Evolutionary conservation across 2,888 invertebrate genomes (phyloP).

Genomic region (Apocheima hispidaria): DNA sequence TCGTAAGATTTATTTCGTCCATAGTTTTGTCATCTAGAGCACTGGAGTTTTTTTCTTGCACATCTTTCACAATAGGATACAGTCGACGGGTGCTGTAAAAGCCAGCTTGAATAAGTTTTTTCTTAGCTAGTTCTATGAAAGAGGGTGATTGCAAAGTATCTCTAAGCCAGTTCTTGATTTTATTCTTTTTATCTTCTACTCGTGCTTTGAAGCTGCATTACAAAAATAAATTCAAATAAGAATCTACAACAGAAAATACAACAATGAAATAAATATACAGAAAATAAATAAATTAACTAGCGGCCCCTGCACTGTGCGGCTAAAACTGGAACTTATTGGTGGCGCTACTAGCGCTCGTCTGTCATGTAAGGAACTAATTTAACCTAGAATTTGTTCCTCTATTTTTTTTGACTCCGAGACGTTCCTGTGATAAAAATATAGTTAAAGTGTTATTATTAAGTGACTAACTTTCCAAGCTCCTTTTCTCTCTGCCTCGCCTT

Average conservation of each 20-base stretch:
- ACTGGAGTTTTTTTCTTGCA: conserved; percentile 42
- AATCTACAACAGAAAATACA: too few species aligned
- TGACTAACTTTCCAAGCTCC: conserved; percentile 69
- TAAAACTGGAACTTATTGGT: too few species aligned
- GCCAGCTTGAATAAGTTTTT: conserved; percentile 68
- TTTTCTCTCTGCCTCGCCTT: conserved; percentile 69
- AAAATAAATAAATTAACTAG: not conserved
- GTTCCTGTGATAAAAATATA: too few species aligned
- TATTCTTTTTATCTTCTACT: conserved; percentile 77
- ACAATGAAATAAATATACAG: too few species aligned
- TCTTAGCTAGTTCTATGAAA: conserved; percentile 74
- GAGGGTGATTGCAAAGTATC: conserved; percentile 72
- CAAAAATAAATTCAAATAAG: not conserved
- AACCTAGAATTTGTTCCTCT: too few species aligned
- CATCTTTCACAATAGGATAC: conserved; percentile 23
- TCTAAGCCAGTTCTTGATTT: conserved; percentile 76
- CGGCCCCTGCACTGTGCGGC: not conserved
- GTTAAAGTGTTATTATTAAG: not conserved
- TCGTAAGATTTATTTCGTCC: conserved; percentile 73
- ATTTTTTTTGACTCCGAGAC: too few species aligned
- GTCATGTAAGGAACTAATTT: too few species aligned
- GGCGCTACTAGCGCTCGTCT: too few species aligned
- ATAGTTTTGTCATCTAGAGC: conserved; percentile 64
- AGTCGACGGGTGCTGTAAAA: conserved; percentile 49
- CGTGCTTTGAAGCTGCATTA: conserved; percentile 70